Base-by-base conservation (phyloP, 1,140 invertebrate species). In the Oncopodura yosiiana region DNA sequence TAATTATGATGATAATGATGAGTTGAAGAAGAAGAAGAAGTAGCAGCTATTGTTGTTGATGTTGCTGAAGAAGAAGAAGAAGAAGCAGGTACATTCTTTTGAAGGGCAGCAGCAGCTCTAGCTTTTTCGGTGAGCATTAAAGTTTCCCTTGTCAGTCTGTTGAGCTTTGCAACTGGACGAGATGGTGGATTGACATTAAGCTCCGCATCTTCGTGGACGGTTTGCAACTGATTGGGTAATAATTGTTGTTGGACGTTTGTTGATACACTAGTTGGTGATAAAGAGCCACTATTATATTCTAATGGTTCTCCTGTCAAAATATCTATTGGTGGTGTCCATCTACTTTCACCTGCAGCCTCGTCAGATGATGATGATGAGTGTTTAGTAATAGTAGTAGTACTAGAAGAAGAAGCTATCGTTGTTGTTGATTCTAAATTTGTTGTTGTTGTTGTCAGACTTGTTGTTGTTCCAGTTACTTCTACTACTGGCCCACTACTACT, bases 1-100 rank as follows among this genome's bases (percentile, higher is more conserved):
- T 67, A 26, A 67, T 62, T 26, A 70, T 71, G 32, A 48, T 69
- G 68, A 48, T 69, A 69, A 62, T 76, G 70, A 62, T 69, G 66
- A 70, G 70, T 66, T 71, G n/a, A n/a, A n/a, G n/a, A n/a, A n/a
- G n/a, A n/a, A n/a, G n/a, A n/a, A n/a, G n/a, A n/a, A n/a, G n/a
- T 65, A 58, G 67, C 65, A 54, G 56, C 61, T 49, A 57, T 61
- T 58, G 42, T 56, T 51, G 37, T 43, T 49, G 38, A n/a, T n/a
- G n/a, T n/a, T n/a, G n/a, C n/a, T n/a, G n/a, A n/a, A n/a, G n/a
- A n/a, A n/a, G n/a, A n/a, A n/a, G n/a, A n/a, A n/a, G n/a, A n/a
- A n/a, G n/a, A n/a, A n/a, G n/a, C n/a, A n/a, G n/a, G n/a, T n/a
- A n/a, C n/a, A n/a, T n/a, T n/a, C n/a, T n/a, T n/a, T n/a, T n/a